Conservation (phyloP, 2,113 vertebrate species). For the Myotis davidii region DNA sequence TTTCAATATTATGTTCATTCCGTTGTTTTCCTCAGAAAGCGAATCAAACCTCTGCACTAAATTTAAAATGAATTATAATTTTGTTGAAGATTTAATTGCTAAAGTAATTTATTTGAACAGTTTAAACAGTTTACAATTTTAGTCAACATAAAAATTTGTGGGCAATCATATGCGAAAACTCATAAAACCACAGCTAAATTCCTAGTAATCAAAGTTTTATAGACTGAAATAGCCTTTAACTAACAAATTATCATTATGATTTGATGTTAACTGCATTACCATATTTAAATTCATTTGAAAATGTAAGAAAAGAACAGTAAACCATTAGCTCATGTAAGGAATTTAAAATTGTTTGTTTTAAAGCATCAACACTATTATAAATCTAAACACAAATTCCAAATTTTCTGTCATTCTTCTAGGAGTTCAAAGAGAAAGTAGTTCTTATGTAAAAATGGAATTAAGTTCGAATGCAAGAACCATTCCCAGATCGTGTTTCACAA, state of each 20-base stretch:
- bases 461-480: slow-evolving; percentile 70
- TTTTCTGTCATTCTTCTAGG: slow-evolving; percentile 69
- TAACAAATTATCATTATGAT: slow-evolving; percentile 99
- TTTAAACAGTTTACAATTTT: slow-evolving; percentile 93
- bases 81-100: slow-evolving; percentile 92
- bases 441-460: slow-evolving; percentile 54
- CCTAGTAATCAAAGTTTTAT: slow-evolving; percentile 99
- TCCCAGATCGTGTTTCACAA: background rate
- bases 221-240: slow-evolving; percentile 97
- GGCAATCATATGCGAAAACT: slow-evolving; percentile 95
- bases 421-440: slow-evolving; percentile 70
- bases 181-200: slow-evolving; percentile 97
- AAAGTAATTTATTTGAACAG: slow-evolving; percentile 92
- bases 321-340: slow-evolving; percentile 79
- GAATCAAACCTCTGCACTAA: slow-evolving; percentile 87
- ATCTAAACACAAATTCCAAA: slow-evolving; percentile 80
- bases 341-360: slow-evolving; percentile 85
- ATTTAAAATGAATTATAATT: slow-evolving; percentile 92
- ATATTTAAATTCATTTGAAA: slow-evolving; percentile 92
- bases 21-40: slow-evolving; percentile 87
- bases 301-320: slow-evolving; percentile 82
- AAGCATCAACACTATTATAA: slow-evolving; percentile 78
- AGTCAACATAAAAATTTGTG: slow-evolving; percentile 97
- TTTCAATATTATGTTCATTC: slow-evolving; percentile 85
- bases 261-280: slow-evolving; percentile 97